Evolutionary conservation across 37 sponge, comb jelly and placozoan genomes (phyloP).

Genomic region (Beroe ovata): DNA sequence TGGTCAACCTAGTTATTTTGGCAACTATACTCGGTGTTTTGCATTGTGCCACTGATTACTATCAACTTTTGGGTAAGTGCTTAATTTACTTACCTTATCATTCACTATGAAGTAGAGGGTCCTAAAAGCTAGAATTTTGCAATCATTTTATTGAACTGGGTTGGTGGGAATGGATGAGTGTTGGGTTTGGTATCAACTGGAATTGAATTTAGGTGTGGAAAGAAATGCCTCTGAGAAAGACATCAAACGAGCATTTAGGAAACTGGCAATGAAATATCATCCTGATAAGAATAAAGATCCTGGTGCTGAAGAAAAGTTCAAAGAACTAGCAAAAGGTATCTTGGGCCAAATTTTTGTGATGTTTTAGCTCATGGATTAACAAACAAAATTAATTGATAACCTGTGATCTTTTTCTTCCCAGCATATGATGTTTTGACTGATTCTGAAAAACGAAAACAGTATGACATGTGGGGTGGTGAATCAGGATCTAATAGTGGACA

Average conservation of each 20-base stretch:
- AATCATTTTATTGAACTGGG: neutral
- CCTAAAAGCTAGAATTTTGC: neutral
- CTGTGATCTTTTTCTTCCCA: neutral
- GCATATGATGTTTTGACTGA: slow-evolving; percentile 37
- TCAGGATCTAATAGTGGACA: neutral
- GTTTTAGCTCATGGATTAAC: neutral
- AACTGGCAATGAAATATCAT: slow-evolving; percentile 92
- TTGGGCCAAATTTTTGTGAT: too few species aligned
- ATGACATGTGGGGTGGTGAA: slow-evolving; percentile 63
- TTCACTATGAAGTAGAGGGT: too few species aligned
- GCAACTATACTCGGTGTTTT: neutral
- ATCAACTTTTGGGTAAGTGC: slow-evolving; percentile 9
- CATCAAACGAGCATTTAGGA: slow-evolving; percentile 92
- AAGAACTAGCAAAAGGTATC: slow-evolving; percentile 92
- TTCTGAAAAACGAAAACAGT: slow-evolving; percentile 19
- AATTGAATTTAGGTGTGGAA: slow-evolving; percentile 70
- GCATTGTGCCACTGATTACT: neutral
- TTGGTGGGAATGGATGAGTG: neutral
- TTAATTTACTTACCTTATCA: neutral
- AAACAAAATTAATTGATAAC: neutral
- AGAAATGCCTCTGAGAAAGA: slow-evolving; percentile 79
- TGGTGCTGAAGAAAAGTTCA: slow-evolving; percentile 94
- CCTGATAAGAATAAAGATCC: slow-evolving; percentile 94
- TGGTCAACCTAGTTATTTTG: neutral
- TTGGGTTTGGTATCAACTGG: neutral